A percentile compares a stretch with the other conserved stretches of the same genome.
Evolutionary conservation across 2,113 vertebrate genomes (phyloP).

Genomic region (Oenanthe oenanthe): DNA sequence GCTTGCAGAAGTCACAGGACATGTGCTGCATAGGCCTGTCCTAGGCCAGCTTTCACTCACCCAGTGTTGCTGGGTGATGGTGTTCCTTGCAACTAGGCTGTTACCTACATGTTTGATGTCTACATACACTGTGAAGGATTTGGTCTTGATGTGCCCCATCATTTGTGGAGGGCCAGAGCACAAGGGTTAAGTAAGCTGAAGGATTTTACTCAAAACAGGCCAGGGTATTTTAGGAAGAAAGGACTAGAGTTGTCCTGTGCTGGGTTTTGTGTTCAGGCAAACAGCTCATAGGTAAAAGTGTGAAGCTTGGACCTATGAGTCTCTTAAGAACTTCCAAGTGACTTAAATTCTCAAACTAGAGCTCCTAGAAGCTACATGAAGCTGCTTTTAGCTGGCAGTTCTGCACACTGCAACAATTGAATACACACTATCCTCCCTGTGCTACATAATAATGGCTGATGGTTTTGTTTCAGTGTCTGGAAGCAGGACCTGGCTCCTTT

Average conservation of each 20-base stretch:
- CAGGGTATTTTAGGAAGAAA: background rate
- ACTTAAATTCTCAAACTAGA: background rate
- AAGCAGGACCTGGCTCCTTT: conserved; percentile 87
- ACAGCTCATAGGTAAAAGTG: background rate
- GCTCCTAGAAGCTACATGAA: background rate
- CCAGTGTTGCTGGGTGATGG: background rate
- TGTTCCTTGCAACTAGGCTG: background rate
- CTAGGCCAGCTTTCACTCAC: background rate
- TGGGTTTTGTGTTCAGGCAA: background rate
- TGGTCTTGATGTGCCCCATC: background rate
- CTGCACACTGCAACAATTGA: background rate
- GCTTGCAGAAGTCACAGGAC: background rate
- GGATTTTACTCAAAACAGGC: background rate
- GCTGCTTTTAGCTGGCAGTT: background rate
- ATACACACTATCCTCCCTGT: background rate
- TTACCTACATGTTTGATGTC: background rate
- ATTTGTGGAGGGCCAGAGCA: background rate
- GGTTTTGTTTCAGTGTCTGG: conserved; percentile 80
- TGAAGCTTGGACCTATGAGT: background rate
- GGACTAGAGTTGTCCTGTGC: background rate
- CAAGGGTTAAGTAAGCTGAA: background rate
- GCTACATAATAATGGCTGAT: background rate
- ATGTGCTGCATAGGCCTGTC: background rate
- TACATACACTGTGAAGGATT: background rate
- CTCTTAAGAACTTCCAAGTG: background rate